Evolutionary conservation across 1,140 invertebrate species (phyloP).

Genomic region (Belonocnema kinseyi): DNA sequence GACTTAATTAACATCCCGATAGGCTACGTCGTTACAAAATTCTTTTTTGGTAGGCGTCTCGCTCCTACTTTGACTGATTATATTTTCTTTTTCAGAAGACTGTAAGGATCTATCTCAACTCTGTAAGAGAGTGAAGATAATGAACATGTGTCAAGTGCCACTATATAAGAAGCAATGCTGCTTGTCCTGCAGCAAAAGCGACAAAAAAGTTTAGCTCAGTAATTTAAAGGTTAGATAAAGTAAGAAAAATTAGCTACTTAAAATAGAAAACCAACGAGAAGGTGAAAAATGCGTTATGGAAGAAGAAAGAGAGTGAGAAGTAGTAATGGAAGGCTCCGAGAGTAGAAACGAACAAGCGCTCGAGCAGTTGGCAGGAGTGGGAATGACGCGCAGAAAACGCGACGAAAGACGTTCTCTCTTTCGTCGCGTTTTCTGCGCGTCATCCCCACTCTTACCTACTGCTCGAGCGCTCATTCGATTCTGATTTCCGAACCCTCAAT

Average conservation of each 20-base stretch:
- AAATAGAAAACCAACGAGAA: neutral
- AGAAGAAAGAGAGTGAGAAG: constrained; percentile 36
- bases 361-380: no score
- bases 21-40: no score
- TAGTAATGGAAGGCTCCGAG: neutral
- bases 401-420: no score
- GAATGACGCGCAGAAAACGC: no score
- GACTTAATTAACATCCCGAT: no score
- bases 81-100: constrained; percentile 76
- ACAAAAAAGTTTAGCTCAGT: constrained; percentile 43
- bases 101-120: constrained; percentile 88
- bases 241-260: constrained; percentile 33
- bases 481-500: no score
- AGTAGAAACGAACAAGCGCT: no score
- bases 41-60: no score
- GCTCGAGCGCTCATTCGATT: no score
- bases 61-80: neutral
- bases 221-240: constrained; percentile 47
- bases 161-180: constrained; percentile 91
- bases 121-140: constrained; percentile 86
- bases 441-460: no score
- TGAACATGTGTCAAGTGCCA: constrained; percentile 89
- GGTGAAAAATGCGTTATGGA: constrained; percentile 39
- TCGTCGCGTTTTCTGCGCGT: no score
- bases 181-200: constrained; percentile 79